Evolutionary conservation across 2,113 vertebrate genomes (phyloP).

Genomic region (Poeciliopsis turrubarensis): DNA sequence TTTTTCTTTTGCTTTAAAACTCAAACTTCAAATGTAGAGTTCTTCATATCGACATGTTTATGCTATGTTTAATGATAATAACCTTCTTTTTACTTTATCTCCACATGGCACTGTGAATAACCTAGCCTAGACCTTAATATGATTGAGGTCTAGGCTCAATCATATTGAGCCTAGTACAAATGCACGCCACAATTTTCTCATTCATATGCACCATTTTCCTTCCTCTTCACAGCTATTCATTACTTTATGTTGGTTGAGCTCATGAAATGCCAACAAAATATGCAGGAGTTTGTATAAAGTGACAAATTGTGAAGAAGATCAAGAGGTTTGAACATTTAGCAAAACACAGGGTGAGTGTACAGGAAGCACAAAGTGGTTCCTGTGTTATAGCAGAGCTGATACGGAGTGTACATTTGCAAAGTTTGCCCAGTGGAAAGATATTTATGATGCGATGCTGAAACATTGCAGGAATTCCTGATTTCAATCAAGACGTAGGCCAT

Average conservation of each 20-base stretch:
- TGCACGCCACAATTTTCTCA: too few relatives aligned
- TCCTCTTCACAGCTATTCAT: neutral
- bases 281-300: neutral
- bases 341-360: conserved; percentile 4
- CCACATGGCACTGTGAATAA: too few relatives aligned
- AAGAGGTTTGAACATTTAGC: neutral
- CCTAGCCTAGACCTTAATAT: neutral
- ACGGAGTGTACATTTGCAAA: conserved; percentile 55
- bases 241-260: neutral
- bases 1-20: too few relatives aligned
- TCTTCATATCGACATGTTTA: too few relatives aligned
- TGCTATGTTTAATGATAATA: too few relatives aligned
- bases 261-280: neutral
- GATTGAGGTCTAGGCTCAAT: too few relatives aligned
- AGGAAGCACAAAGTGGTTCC: conserved; percentile 30
- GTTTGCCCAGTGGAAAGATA: conserved; percentile 34
- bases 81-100: too few relatives aligned
- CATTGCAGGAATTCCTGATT: conserved; percentile 58
- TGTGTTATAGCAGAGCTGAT: conserved; percentile 42
- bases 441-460: conserved; percentile 61
- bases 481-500: conserved; percentile 37
- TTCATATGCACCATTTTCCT: neutral
- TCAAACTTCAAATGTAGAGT: too few relatives aligned
- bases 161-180: too few relatives aligned
- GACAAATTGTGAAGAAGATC: neutral